Conservation (phyloP, 2,113 vertebrate species). For the Cromileptes altivelis region DNA sequence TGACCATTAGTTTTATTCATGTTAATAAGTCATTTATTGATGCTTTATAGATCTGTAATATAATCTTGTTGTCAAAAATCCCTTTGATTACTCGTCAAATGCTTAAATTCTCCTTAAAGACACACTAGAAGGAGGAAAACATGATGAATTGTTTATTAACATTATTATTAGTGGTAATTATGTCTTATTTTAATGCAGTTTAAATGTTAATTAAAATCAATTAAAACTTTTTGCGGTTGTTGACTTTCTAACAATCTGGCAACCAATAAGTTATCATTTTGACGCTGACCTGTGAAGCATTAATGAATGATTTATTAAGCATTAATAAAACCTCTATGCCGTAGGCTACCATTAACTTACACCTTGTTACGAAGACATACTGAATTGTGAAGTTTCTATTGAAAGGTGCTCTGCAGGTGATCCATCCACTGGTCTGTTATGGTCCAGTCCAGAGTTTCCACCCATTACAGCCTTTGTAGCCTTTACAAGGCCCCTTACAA, state of each 20-base stretch:
- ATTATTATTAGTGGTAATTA: background rate
- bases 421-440: constrained; percentile 24
- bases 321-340: background rate
- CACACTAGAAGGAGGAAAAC: background rate
- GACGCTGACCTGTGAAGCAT: background rate
- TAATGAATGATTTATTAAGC: background rate
- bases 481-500: constrained; percentile 74
- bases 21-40: background rate
- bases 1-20: background rate
- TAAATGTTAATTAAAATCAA: background rate
- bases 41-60: background rate
- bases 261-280: background rate
- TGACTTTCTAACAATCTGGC: background rate
- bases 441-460: constrained; percentile 17
- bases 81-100: background rate
- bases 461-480: constrained; percentile 51
- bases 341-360: background rate
- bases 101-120: background rate
- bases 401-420: background rate
- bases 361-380: background rate
- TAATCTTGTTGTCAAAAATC: background rate
- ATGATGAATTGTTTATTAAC: background rate
- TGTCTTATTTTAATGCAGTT: background rate
- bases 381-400: constrained; percentile 1
- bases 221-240: background rate